These are phyloP conservation scores for Piprites chloris DNA, from an alignment of 2,113 vertebrate species.

Conservation along the genomic window DNA sequence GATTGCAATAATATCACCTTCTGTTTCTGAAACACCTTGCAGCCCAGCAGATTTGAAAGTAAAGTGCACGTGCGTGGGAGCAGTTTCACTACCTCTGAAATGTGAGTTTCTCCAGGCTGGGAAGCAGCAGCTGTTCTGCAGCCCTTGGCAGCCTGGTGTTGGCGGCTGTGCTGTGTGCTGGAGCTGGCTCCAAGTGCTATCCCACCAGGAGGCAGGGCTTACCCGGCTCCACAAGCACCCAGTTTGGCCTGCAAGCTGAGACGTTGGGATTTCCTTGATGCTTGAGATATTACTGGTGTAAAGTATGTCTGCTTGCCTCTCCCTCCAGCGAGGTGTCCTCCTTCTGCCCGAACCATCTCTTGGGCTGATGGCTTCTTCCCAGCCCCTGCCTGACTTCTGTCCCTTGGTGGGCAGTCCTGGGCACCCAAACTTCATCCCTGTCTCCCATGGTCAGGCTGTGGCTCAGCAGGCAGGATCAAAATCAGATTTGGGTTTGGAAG, in stretches of 20 bases:
- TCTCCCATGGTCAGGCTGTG: rapidly evolving
- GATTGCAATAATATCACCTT: slow-evolving; percentile 4
- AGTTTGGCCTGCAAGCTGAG: background rate
- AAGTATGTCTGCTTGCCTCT: background rate
- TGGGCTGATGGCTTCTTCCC: background rate
- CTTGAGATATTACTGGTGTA: background rate
- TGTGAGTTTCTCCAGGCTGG: slow-evolving; percentile 18
- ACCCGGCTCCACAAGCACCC: rapidly evolving
- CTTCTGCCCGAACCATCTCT: background rate
- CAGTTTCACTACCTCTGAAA: slow-evolving; percentile 41
- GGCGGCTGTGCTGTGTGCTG: background rate
- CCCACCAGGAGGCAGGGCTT: background rate
- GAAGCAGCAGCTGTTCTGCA: slow-evolving; percentile 49
- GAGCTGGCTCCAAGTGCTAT: background rate
- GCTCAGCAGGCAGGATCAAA: background rate
- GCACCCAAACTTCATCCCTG: background rate
- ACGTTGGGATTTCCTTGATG: background rate
- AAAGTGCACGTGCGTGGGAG: background rate
- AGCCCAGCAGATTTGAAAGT: background rate
- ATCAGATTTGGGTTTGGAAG: background rate
- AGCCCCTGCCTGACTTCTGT: background rate
- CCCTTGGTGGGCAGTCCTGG: rapidly evolving
- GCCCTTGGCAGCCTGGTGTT: background rate
- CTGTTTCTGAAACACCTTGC: slow-evolving; percentile 21
- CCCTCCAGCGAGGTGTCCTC: background rate